These are phyloP conservation scores for Trichomycterus rosablanca DNA, from an alignment of 2,113 vertebrate genomes.

Conservation along the genomic window DNA sequence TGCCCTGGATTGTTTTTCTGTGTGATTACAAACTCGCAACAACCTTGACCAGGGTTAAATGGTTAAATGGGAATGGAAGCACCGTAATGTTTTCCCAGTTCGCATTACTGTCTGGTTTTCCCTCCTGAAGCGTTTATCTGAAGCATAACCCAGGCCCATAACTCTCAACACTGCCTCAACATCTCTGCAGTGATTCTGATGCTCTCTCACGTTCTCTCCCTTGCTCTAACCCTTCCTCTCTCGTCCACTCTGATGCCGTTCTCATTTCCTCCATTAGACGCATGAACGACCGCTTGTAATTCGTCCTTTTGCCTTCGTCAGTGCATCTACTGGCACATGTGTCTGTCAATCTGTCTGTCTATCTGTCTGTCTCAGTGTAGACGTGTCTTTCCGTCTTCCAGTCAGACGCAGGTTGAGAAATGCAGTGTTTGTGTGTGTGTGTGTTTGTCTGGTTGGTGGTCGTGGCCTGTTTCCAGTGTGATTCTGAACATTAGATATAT, in stretches of 20 bases:
- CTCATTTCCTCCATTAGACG: background rate
- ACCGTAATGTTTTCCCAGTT: too few species aligned
- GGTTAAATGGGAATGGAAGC: too few species aligned
- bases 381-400: background rate
- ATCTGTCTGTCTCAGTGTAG: background rate
- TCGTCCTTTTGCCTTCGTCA: background rate
- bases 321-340: background rate
- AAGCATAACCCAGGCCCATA: background rate
- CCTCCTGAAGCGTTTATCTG: background rate
- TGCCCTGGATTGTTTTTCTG: too few species aligned
- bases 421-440: slow-evolving; percentile 11
- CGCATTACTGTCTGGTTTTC: background rate
- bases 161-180: too few species aligned
- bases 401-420: slow-evolving; percentile 1
- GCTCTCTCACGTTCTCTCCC: background rate
- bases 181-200: too few species aligned
- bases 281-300: slow-evolving; percentile 4
- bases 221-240: background rate
- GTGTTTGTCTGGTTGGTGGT: slow-evolving; percentile 7
- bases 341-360: background rate
- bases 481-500: slow-evolving; percentile 26
- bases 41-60: too few species aligned
- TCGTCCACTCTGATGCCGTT: background rate
- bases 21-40: too few species aligned
- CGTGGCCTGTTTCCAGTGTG: slow-evolving; percentile 9